phyloP scores from a whole-genome alignment of 2,888 invertebrate genomes.

The Sturmia bella region DNA sequence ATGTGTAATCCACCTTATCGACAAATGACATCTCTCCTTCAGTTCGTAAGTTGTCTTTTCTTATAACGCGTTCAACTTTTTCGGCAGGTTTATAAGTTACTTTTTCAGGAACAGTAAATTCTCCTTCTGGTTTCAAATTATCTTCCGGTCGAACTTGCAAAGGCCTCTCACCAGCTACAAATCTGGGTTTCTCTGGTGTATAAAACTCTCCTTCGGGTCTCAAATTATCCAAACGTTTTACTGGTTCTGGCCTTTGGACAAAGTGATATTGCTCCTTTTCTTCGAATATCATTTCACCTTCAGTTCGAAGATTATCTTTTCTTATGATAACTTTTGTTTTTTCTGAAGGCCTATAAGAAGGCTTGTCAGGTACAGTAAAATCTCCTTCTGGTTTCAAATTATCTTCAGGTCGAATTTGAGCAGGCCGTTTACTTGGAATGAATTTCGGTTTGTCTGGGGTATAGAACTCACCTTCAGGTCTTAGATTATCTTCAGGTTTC shows the following conservation, averaged over 20 bases:
- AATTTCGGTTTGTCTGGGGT: conserved; percentile 79
- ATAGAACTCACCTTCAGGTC: conserved; percentile 82
- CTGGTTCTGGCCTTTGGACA: conserved; percentile 82
- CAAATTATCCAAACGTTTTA: conserved; percentile 84
- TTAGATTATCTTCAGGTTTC: no score
- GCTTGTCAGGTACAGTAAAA: conserved; percentile 73
- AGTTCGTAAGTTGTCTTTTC: conserved; percentile 83
- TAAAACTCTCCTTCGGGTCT: conserved; percentile 84
- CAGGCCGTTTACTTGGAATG: conserved; percentile 82
- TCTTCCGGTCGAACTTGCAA: conserved; percentile 83
- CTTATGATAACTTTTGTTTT: conserved; percentile 81
- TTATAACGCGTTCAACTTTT: conserved; percentile 76
- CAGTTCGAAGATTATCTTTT: conserved; percentile 83
- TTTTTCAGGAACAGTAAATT: conserved; percentile 73
- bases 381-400: conserved; percentile 78
- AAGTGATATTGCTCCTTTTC: conserved; percentile 78
- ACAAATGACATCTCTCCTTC: conserved; percentile 84
- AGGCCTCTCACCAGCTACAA: conserved; percentile 82
- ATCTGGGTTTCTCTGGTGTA: conserved; percentile 79
- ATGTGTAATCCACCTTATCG: conserved; percentile 80
- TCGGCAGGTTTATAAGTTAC: conserved; percentile 79
- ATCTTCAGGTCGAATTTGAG: conserved; percentile 83
- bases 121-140: conserved; percentile 78
- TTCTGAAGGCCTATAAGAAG: conserved; percentile 39
- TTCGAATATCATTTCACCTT: conserved; percentile 68